Evolutionary conservation across 92 coral and sea anemone species (phyloP).

Genomic region (Blastomussa wellsi): DNA sequence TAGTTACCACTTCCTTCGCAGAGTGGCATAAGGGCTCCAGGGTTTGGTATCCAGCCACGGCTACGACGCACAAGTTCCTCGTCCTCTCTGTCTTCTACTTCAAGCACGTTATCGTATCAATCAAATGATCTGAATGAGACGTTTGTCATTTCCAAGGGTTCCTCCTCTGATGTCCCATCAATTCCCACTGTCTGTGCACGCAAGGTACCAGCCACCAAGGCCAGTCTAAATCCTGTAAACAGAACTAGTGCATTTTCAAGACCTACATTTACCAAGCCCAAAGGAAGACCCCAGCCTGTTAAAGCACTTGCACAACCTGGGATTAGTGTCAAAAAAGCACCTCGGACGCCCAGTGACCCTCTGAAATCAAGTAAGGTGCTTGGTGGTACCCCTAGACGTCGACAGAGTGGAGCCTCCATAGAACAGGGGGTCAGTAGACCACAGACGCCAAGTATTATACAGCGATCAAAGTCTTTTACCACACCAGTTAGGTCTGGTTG

Average conservation of each 20-base stretch:
- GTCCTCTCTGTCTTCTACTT: slow-evolving; percentile 73
- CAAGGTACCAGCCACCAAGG: slow-evolving; percentile 56
- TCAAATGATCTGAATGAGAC: slow-evolving; percentile 71
- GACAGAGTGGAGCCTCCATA: not conserved
- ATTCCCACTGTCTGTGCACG: slow-evolving; percentile 36
- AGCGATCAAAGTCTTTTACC: slow-evolving; percentile 32
- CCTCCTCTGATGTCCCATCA: slow-evolving; percentile 28
- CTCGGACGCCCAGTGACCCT: slow-evolving; percentile 17
- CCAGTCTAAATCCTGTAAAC: slow-evolving; percentile 57
- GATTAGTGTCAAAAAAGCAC: slow-evolving; percentile 30
- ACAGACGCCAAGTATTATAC: not conserved
- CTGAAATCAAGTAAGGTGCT: not conserved
- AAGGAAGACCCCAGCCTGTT: slow-evolving; percentile 79
- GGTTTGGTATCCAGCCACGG: slow-evolving; percentile 51
- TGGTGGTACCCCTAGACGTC: slow-evolving; percentile 28
- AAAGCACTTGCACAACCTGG: slow-evolving; percentile 76
- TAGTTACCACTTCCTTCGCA: slow-evolving; percentile 53
- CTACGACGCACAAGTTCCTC: slow-evolving; percentile 75
- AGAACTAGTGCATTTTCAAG: slow-evolving; percentile 23
- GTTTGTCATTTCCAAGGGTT: slow-evolving; percentile 47
- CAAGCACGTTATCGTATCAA: slow-evolving; percentile 70
- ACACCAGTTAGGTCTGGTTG: not conserved
- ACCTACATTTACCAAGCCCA: slow-evolving; percentile 68
- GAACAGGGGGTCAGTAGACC: not conserved
- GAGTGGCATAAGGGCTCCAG: slow-evolving; percentile 72